Evolutionary conservation across 2,888 invertebrate species (phyloP), one percentile per base, ranked within the genome.

Genomic region (Chalcosyrphus nemorum): DNA sequence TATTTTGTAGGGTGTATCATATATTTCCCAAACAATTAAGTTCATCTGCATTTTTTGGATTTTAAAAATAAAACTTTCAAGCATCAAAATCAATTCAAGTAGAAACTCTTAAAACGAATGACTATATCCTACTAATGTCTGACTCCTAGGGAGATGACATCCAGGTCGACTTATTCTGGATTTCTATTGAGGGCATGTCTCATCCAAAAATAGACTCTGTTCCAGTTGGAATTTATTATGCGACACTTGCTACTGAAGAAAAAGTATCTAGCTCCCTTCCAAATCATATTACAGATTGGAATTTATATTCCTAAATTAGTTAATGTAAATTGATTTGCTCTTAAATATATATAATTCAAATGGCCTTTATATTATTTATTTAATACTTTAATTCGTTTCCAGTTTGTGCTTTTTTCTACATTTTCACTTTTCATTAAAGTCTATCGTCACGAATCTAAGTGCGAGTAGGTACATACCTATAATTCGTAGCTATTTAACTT

Each of bases 131-230:
- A 45, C 21, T 29, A 32, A 19, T n/a, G 13, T 1, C 15, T 29
- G 19, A 11, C 43, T 59, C n/a, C 13, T 63, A 15, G 24, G 7
- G 15, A 27, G 17, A 15, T 19, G 43, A 45, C 68, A 56, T 47
- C 45, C 45, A 45, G 27, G 61, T 27, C 27, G 43, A 4, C 27
- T 63, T 63, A 47, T 19, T 63, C 27, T 29, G 43, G 4, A 27
- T 41, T 43, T 27, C 59, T 15, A 59, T 41, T 27, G 59, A 59
- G 57, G 9, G 11, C 17, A 19, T 9, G 21, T 50, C 24, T 24
- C 2, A 13, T 45, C 27, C 21, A 52, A 52, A 66, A 38, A 52
- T 66, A 66, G 66, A 52, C n/a, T 17, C 24, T 41, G 41, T 41
- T 11, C 15, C 52, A 15, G 35, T 6, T n/a, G 35, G 50, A 65